Base-by-base conservation (phyloP, 2,888 invertebrate genomes). In the Tenthredo mesomela region DNA sequence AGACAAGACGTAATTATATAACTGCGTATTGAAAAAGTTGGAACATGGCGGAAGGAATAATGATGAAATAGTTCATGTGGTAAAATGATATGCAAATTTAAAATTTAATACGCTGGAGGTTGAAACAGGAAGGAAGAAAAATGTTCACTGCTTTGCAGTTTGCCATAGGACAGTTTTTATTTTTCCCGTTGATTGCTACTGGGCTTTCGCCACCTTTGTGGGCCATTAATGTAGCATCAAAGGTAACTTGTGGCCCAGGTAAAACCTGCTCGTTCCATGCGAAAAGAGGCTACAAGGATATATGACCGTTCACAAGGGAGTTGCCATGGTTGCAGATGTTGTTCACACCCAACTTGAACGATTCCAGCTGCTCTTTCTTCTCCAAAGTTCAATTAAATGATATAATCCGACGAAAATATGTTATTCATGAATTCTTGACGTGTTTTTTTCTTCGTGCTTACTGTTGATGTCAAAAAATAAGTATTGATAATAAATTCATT, bases 311-410 rank as follows among this genome's bases (percentile, higher is more conserved):
- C 75, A 29, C 18, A 77, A 78, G 78, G 78, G 78, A 78, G 78
- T 78, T 78, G 78, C 78, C 78, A 78, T 78, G 78, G 78, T 37
- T 78, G 54, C 78, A 58, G 37, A 37, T 78, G 78, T 78, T 78
- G 58, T 61, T n/a, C 43, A 25, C 77, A 50, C 12, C 33, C 18
- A 18, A 29, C 15, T 77, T 50, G 29, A 50, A 77, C 25, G 21
- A 43, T 73, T 73, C 43, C 29, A 40, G 40, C 12, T 33, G n/a
- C 50, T 77, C 54, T 77, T 54, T 33, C 25, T 77, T 9, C 6
- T 77, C 12, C 54, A n/a, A 7, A 77, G 4, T 73, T 43, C 43
- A 43, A 43, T 73, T 21, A 21, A 29, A 18, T 33, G 6, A 15
- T 67, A 18, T 33, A 67, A 61, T 67, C 6, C n/a, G 6, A n/a